Percentiles rank a stretch among this genome's conserved stretches.
Evolutionary conservation across 2,888 invertebrate genomes (phyloP).

Genomic region (Brachypterus glaber): DNA sequence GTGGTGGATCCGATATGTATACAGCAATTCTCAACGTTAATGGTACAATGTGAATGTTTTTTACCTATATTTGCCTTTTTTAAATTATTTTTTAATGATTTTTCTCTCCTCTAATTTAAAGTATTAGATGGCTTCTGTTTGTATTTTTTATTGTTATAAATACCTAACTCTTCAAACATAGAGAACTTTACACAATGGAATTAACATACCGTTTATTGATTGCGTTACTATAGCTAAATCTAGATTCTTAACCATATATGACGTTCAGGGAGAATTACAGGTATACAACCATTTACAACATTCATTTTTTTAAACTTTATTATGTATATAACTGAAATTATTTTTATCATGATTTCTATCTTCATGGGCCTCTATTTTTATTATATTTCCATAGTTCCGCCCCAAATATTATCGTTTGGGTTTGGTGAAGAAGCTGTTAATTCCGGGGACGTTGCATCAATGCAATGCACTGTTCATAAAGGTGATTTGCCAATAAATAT

Average conservation of each 20-base stretch:
- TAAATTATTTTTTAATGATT: no score
- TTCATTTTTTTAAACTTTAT: no score
- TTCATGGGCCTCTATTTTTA: no score
- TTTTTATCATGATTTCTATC: no score
- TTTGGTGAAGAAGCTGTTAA: slow-evolving; percentile 52
- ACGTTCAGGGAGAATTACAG: no score
- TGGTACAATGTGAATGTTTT: slow-evolving; percentile 52
- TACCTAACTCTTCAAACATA: slow-evolving; percentile 59
- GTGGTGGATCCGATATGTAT: slow-evolving; percentile 55
- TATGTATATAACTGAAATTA: no score
- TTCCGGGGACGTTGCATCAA: slow-evolving; percentile 59
- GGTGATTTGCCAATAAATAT: slow-evolving; percentile 68
- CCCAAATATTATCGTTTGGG: slow-evolving; percentile 31
- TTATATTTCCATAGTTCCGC: slow-evolving; percentile 8
- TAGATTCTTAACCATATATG: no score
- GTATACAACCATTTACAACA: no score
- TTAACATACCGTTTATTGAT: no score
- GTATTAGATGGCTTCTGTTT: not conserved
- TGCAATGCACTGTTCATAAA: slow-evolving; percentile 58
- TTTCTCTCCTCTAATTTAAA: no score
- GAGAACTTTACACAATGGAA: no score
- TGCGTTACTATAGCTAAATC: no score
- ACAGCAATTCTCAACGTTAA: slow-evolving; percentile 51
- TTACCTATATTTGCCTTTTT: not conserved
- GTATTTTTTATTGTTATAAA: slow-evolving; percentile 54